These are phyloP conservation scores for Percina caprodes DNA, from an alignment of 2,113 vertebrate genomes.

Conservation along the genomic window DNA sequence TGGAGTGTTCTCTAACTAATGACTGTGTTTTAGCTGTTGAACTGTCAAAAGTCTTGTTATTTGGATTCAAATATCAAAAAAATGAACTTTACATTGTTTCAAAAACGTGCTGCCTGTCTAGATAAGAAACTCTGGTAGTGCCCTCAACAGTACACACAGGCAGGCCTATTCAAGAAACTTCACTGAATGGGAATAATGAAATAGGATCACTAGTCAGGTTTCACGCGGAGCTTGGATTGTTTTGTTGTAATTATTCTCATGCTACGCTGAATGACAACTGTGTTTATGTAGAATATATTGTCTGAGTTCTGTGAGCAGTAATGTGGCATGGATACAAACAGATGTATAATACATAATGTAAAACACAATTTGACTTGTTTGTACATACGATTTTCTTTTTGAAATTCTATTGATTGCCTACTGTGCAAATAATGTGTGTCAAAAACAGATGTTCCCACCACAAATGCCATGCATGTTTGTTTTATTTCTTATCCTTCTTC, in stretches of 20 bases:
- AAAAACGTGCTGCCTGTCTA: constrained; percentile 73
- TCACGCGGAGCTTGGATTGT: constrained; percentile 22
- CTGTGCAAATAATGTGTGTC: constrained; percentile 25
- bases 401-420: constrained; percentile 7
- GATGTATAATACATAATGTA: constrained; percentile 3
- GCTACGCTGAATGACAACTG: constrained; percentile 37
- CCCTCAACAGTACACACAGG: constrained; percentile 58
- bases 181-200: constrained; percentile 53
- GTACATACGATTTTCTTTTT: constrained; percentile 12
- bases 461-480: constrained; percentile 12
- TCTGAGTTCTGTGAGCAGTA: constrained; percentile 1
- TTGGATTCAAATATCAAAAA: constrained; percentile 5
- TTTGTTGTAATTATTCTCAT: constrained; percentile 33
- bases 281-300: constrained; percentile 23
- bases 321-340: constrained; percentile 6
- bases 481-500: constrained; percentile 28
- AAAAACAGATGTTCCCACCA: background rate
- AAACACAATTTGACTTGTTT: background rate
- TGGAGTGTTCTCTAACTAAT: constrained; percentile 64
- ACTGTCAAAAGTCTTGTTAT: constrained; percentile 73
- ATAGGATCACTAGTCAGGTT: constrained; percentile 59
- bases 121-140: constrained; percentile 71
- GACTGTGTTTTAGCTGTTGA: constrained; percentile 66
- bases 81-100: constrained; percentile 62
- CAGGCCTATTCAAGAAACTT: constrained; percentile 58